These are phyloP conservation scores for Hylaeus anthracinus DNA, from an alignment of 1,140 invertebrate genomes.

Conservation along the genomic window DNA sequence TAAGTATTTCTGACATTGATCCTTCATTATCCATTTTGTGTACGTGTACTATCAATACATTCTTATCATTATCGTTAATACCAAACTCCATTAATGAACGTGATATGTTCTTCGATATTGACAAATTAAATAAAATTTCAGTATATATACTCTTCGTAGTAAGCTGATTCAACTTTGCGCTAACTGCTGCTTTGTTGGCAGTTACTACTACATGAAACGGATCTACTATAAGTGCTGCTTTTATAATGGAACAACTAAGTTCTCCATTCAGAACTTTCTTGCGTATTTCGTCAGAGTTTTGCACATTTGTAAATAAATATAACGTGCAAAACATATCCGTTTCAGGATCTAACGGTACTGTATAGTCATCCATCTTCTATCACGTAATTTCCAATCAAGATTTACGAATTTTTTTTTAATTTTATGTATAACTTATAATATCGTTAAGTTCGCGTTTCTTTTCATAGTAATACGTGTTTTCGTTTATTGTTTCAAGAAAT, in stretches of 20 bases:
- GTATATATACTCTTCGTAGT: slow-evolving; percentile 84
- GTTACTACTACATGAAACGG: slow-evolving; percentile 85
- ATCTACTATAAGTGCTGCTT: slow-evolving; percentile 84
- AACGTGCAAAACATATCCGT: slow-evolving; percentile 80
- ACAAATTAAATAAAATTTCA: slow-evolving; percentile 87
- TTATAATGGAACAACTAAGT: slow-evolving; percentile 84
- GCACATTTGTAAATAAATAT: slow-evolving; percentile 83
- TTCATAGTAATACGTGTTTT: neutral
- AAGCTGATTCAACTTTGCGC: slow-evolving; percentile 79
- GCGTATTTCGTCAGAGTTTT: slow-evolving; percentile 82
- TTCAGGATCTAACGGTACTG: slow-evolving; percentile 76
- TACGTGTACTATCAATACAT: slow-evolving; percentile 83
- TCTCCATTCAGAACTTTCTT: slow-evolving; percentile 81
- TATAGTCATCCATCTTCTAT: slow-evolving; percentile 54
- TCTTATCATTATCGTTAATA: slow-evolving; percentile 81
- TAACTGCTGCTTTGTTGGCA: slow-evolving; percentile 85
- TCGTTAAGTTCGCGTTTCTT: neutral
- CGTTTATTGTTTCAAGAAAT: neutral
- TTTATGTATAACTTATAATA: neutral
- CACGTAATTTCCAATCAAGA: neutral
- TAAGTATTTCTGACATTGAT: slow-evolving; percentile 69
- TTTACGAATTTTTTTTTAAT: neutral
- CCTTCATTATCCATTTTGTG: slow-evolving; percentile 74
- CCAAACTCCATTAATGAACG: slow-evolving; percentile 85
- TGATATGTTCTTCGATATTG: slow-evolving; percentile 85